Base-by-base conservation (phyloP, 2,113 vertebrate genomes). In the Bambusicola thoracicus region DNA sequence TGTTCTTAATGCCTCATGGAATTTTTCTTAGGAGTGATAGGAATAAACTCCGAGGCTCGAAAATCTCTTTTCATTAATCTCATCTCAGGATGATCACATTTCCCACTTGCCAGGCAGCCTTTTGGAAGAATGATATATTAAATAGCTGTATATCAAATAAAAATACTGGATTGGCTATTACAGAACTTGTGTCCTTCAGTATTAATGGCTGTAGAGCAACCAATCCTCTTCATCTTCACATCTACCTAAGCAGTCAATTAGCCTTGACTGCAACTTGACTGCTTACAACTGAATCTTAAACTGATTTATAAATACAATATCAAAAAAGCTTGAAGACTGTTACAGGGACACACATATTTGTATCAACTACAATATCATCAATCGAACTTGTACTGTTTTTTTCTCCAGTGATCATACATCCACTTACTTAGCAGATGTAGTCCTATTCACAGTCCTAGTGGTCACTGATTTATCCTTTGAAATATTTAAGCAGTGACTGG, bases 241-340 rank as follows among this genome's bases (percentile, higher is more conserved):
- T 92, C 91, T 95, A 94, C 91, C 78, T 85, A 81, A 85, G 41
- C 44, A 96, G 94, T 89, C 87, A 94, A 95, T 73, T 96, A 94
- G 36, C 61, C 38, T 29, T 63, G 36, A 63, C 38, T 40, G 38
- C 38, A 63, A 62, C 61, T 40, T 29, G 61, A 63, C 38, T 63
- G 61, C 61, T 62, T 40, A 40, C 36, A 63, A 96, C 48, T 88
- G 63, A 79, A 96, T 95, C 77, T 92, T 93, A 80, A 48, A 76
- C 53, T 92, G 94, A 97, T 97, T 96, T 96, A 94, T 93, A 93
- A 70, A 38, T 79, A 94, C 5, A 25, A 94, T 96, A 95, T 15
- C 48, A 83, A 81, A 95, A 94, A 78, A 81, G 30, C 85, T 94
- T 62, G 91, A 95, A 94, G 41, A 75, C 15, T 51, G 20, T 80